Conservation (phyloP, 2,888 invertebrate genomes). For the Acleris holmiana region DNA sequence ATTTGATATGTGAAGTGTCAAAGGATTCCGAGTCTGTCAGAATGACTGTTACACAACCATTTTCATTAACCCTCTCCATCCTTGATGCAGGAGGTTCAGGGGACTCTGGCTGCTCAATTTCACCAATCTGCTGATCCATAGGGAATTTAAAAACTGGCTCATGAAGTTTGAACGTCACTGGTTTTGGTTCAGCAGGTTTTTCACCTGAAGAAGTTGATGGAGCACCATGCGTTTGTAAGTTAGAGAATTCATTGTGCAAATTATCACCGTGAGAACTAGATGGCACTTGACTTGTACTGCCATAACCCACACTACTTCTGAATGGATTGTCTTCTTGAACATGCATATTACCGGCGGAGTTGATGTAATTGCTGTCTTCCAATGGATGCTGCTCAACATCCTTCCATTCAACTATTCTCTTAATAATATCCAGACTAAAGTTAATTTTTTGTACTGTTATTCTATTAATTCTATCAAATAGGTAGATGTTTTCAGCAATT, state of each 20-base stretch:
- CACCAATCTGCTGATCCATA: conserved; percentile 53
- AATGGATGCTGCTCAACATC: conserved; percentile 92
- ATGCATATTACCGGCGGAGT: conserved; percentile 63
- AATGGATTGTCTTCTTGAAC: conserved; percentile 79
- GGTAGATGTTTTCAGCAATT: conserved; percentile 88
- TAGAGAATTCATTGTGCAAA: conserved; percentile 76
- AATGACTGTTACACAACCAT: conserved; percentile 85
- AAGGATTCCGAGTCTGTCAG: conserved; percentile 92
- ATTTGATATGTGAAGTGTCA: conserved; percentile 94
- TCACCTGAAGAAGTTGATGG: conserved; percentile 68
- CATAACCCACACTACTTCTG: conserved; percentile 67
- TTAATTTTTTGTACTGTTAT: conserved; percentile 90
- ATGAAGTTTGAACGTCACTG: conserved; percentile 64
- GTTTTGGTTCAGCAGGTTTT: conserved; percentile 51
- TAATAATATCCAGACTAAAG: conserved; percentile 93
- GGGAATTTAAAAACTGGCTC: conserved; percentile 72
- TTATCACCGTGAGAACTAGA: conserved; percentile 66
- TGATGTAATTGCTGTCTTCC: conserved; percentile 86
- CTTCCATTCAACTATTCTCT: conserved; percentile 95
- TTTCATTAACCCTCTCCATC: conserved; percentile 74
- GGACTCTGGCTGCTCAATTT: conserved; percentile 61
- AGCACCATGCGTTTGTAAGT: conserved; percentile 71
- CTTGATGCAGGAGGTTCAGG: conserved; percentile 66
- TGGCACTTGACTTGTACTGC: conserved; percentile 53
- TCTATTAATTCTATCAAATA: conserved; percentile 87